Evolutionary conservation across 2,888 invertebrate species (phyloP).

Genomic region (Erebia ligea): DNA sequence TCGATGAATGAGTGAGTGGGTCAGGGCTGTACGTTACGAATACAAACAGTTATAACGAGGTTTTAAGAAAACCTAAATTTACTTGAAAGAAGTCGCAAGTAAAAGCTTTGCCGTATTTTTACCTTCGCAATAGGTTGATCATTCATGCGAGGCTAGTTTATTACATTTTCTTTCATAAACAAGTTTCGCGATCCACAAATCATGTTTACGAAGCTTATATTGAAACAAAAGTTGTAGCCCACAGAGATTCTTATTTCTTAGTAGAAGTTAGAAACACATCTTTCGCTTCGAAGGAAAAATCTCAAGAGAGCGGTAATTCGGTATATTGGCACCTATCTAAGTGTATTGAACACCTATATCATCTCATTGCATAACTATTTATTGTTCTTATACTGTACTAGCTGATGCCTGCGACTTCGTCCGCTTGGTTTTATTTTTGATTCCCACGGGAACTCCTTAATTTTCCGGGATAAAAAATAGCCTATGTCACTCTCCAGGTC

Average conservation of each 20-base stretch:
- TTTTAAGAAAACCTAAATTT: not conserved
- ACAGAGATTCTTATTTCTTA: not conserved
- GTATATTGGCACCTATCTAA: not conserved
- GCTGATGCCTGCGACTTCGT: too few species aligned
- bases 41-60: too few species aligned
- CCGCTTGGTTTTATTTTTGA: too few species aligned
- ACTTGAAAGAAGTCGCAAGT: too few species aligned
- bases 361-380: not conserved
- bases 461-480: too few species aligned
- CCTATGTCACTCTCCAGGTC: too few species aligned
- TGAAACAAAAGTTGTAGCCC: slow-evolving; percentile 22
- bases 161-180: not conserved
- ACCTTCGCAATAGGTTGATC: not conserved
- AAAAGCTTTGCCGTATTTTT: not conserved
- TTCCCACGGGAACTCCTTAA: too few species aligned
- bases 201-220: slow-evolving; percentile 15
- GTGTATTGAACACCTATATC: not conserved
- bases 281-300: not conserved
- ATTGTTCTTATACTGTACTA: too few species aligned
- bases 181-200: slow-evolving; percentile 19
- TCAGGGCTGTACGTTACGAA: too few species aligned
- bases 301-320: not conserved
- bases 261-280: slow-evolving; percentile 14
- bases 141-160: slow-evolving; percentile 3
- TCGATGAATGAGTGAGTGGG: too few species aligned